Percentiles rank a stretch among this genome's conserved stretches.
These are phyloP conservation scores for Platyscapa corneri DNA, from an alignment of 1,140 invertebrate genomes.

Conservation along the genomic window DNA sequence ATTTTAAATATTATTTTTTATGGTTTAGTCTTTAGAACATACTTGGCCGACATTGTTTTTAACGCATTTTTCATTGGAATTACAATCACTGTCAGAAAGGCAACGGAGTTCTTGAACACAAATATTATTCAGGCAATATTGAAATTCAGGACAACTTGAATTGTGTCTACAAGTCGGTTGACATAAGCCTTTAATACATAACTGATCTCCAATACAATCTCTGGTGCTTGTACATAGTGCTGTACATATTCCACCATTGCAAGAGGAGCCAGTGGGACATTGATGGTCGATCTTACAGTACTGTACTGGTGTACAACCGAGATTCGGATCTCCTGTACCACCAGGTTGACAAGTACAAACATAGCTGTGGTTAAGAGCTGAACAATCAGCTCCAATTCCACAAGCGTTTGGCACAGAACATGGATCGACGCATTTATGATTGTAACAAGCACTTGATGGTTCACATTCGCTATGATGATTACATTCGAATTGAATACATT, in stretches of 20 bases:
- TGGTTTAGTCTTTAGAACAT: slow-evolving; percentile 18
- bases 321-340: slow-evolving; percentile 88
- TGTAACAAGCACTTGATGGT: slow-evolving; percentile 82
- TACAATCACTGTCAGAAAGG: slow-evolving; percentile 81
- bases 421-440: slow-evolving; percentile 86
- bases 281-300: slow-evolving; percentile 85
- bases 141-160: slow-evolving; percentile 85
- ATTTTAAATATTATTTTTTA: not conserved
- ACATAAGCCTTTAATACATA: slow-evolving; percentile 86
- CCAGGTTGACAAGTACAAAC: slow-evolving; percentile 87
- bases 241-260: slow-evolving; percentile 86
- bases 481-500: slow-evolving; percentile 86
- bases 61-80: slow-evolving; percentile 80
- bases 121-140: slow-evolving; percentile 87
- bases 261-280: slow-evolving; percentile 87
- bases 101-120: slow-evolving; percentile 88
- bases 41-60: slow-evolving; percentile 80
- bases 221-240: slow-evolving; percentile 83
- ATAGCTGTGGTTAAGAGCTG: slow-evolving; percentile 82
- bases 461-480: slow-evolving; percentile 85
- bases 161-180: slow-evolving; percentile 86
- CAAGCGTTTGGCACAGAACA: slow-evolving; percentile 87
- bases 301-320: slow-evolving; percentile 86
- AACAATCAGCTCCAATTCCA: slow-evolving; percentile 85
- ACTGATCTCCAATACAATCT: slow-evolving; percentile 86